phyloP scores from a whole-genome alignment of 2,113 vertebrate species.

The Ptychochromis oligacanthus region DNA sequence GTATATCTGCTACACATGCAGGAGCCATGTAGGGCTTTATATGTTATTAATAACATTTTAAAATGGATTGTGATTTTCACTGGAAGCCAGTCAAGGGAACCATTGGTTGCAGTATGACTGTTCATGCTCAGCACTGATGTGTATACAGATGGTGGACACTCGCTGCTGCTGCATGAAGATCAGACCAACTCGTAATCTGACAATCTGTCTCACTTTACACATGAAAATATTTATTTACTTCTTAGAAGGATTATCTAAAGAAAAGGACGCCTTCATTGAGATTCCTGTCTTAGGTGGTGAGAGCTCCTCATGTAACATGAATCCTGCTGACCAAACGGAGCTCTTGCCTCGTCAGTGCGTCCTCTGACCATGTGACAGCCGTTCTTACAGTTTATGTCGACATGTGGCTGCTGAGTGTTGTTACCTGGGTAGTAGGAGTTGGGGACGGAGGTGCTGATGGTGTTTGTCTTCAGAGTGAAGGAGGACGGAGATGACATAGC shows the following conservation, averaged over 20 bases:
- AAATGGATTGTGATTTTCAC: neutral
- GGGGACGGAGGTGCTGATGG: slow-evolving; percentile 91
- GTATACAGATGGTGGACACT: neutral
- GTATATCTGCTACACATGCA: neutral
- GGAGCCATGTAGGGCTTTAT: fast-evolving
- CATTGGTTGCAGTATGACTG: neutral
- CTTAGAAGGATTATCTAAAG: too few relatives aligned
- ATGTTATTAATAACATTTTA: neutral
- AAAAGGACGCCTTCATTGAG: too few relatives aligned
- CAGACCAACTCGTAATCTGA: too few relatives aligned
- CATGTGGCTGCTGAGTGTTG: neutral
- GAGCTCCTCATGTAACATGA: too few relatives aligned
- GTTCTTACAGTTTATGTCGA: neutral
- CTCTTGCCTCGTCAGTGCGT: too few relatives aligned
- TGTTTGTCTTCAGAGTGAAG: slow-evolving; percentile 97
- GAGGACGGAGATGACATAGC: slow-evolving; percentile 94
- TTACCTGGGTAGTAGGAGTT: slow-evolving; percentile 97
- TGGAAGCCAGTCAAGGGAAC: neutral
- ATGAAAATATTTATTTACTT: neutral
- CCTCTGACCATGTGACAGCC: neutral
- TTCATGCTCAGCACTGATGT: neutral
- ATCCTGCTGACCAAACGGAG: neutral
- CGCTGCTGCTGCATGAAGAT: neutral
- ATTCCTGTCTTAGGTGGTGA: too few relatives aligned
- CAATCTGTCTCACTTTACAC: neutral